phyloP scores from a whole-genome alignment of 2,888 invertebrate genomes.

The Platypus cylindrus region DNA sequence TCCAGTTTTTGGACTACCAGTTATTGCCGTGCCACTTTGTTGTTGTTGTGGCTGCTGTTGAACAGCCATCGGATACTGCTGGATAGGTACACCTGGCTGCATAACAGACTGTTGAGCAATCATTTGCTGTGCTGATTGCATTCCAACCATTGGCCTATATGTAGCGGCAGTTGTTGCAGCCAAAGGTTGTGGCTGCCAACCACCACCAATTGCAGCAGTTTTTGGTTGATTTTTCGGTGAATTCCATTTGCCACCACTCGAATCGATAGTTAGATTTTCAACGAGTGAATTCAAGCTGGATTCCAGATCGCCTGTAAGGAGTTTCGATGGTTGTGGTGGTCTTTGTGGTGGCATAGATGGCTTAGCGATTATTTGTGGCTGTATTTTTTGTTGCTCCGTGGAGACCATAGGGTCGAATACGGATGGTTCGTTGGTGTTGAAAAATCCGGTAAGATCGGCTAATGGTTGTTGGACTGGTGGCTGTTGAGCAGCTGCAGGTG shows the following conservation, averaged over 20 bases:
- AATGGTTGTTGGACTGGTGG: constrained; percentile 18
- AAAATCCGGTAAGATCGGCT: constrained; percentile 38
- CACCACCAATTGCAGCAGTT: constrained; percentile 44
- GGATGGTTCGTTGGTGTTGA: constrained; percentile 35
- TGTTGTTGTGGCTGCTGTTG: constrained; percentile 63
- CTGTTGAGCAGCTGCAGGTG: constrained; percentile 10
- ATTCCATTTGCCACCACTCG: constrained; percentile 71
- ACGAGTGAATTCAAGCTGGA: constrained; percentile 87
- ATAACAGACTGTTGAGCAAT: constrained; percentile 15
- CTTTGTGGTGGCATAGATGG: constrained; percentile 36
- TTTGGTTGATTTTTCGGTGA: constrained; percentile 60
- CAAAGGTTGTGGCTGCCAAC: constrained; percentile 80
- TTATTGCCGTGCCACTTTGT: constrained; percentile 20
- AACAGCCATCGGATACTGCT: constrained; percentile 49
- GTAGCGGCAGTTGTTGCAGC: constrained; percentile 74
- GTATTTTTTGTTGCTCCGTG: constrained; percentile 16
- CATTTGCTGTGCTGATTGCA: constrained; percentile 23
- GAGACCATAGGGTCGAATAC: constrained; percentile 44
- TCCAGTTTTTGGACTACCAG: constrained; percentile 27
- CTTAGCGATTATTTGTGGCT: constrained; percentile 14
- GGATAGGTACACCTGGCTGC: constrained; percentile 9
- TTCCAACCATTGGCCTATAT: constrained; percentile 41
- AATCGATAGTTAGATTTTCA: constrained; percentile 81
- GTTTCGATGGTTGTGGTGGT: constrained; percentile 36
- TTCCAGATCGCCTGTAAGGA: constrained; percentile 87